phyloP scores from a whole-genome alignment of 2,888 invertebrate species.

The Apodemia zela region DNA sequence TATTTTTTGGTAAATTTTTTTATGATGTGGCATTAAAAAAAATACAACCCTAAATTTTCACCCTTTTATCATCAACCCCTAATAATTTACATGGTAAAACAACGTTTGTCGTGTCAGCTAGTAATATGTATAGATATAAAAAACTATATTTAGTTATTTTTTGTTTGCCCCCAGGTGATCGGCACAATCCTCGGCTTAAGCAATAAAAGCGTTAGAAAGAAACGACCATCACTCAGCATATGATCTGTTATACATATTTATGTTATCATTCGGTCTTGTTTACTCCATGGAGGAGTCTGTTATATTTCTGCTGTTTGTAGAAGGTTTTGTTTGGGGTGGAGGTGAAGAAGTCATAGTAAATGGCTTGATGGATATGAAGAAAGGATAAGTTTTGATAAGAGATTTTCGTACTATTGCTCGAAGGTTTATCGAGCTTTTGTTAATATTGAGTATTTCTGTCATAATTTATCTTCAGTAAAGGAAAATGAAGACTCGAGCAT shows the following conservation, averaged over 20 bases:
- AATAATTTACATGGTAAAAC: no score
- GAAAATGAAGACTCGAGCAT: neutral
- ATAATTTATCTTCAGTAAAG: neutral
- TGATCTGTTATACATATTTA: conserved; percentile 51
- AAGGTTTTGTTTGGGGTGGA: conserved; percentile 52
- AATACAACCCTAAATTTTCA: no score
- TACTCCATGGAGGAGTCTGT: conserved; percentile 71
- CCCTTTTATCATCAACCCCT: no score
- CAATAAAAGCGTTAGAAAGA: conserved; percentile 88
- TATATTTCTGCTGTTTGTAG: conserved; percentile 55
- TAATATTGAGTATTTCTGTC: neutral
- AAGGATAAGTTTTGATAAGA: neutral
- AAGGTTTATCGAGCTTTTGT: neutral
- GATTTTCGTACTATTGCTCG: neutral
- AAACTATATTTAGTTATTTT: conserved; percentile 6
- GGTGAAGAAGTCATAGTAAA: conserved; percentile 48
- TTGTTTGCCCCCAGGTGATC: conserved; percentile 69
- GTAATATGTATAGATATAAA: no score
- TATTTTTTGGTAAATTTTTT: no score
- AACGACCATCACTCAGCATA: conserved; percentile 89
- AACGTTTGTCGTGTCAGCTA: no score
- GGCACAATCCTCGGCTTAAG: conserved; percentile 89
- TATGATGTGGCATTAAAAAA: no score
- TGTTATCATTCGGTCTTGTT: conserved; percentile 50
- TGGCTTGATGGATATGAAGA: conserved; percentile 35